These are phyloP conservation scores for Elaeidobius kamerunicus DNA, from an alignment of 2,888 invertebrate genomes.

Conservation along the genomic window DNA sequence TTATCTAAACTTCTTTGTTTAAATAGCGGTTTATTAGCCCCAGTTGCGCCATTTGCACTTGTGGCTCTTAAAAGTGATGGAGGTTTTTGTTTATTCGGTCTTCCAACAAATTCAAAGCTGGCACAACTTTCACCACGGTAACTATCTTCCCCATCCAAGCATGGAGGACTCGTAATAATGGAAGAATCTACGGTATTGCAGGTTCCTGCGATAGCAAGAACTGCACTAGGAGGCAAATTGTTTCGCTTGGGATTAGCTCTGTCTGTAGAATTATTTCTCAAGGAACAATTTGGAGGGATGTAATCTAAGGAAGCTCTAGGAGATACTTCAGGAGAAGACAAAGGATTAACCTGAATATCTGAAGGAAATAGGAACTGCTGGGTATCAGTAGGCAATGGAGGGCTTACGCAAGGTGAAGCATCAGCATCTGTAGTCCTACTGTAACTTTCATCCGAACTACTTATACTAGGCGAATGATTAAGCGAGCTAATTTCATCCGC, in stretches of 20 bases:
- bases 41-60: slow-evolving; percentile 42
- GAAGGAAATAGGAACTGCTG: slow-evolving; percentile 62
- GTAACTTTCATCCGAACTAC: slow-evolving; percentile 82
- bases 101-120: slow-evolving; percentile 60
- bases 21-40: slow-evolving; percentile 26
- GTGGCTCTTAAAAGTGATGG: slow-evolving; percentile 42
- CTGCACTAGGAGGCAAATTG: slow-evolving; percentile 57
- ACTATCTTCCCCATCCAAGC: slow-evolving; percentile 61
- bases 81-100: slow-evolving; percentile 45
- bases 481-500: slow-evolving; percentile 80
- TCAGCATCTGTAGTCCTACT: slow-evolving; percentile 76
- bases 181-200: slow-evolving; percentile 52
- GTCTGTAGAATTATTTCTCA: slow-evolving; percentile 44
- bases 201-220: slow-evolving; percentile 52
- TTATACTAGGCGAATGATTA: slow-evolving; percentile 77
- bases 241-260: slow-evolving; percentile 41
- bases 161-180: slow-evolving; percentile 54
- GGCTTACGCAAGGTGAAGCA: slow-evolving; percentile 55
- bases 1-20: slow-evolving; percentile 46
- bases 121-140: slow-evolving; percentile 62
- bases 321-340: slow-evolving; percentile 45
- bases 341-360: slow-evolving; percentile 57
- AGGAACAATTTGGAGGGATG: slow-evolving; percentile 52
- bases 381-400: slow-evolving; percentile 49
- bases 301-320: slow-evolving; percentile 53